Percentiles rank a stretch among this genome's conserved stretches.
Conservation (phyloP, 64 coral and sea anemone genomes). For the Stichodactyla helianthus region DNA sequence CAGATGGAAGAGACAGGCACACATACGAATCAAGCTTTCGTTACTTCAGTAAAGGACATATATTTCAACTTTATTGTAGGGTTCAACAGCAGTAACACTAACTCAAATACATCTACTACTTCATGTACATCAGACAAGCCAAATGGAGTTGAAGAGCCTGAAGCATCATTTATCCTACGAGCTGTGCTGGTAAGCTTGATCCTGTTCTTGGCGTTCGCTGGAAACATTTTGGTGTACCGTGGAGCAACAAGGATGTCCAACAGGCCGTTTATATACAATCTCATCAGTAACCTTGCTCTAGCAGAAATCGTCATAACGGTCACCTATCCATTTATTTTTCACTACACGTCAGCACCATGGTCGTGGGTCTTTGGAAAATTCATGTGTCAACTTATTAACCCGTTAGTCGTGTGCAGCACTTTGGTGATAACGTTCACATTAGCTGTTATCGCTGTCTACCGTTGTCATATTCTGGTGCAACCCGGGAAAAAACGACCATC, state of each 20-base stretch:
- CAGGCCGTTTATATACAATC: not conserved
- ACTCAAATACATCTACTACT: not conserved
- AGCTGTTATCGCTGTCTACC: not conserved
- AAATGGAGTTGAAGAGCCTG: not conserved
- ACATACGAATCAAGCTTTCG: too few relatives aligned
- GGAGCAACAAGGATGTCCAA: not conserved
- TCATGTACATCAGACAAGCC: not conserved
- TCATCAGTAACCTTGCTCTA: conserved; percentile 1
- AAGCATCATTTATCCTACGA: not conserved
- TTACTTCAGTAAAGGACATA: too few relatives aligned
- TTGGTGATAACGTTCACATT: not conserved
- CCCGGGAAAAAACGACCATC: not conserved
- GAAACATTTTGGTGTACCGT: not conserved
- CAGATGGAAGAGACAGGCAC: too few relatives aligned
- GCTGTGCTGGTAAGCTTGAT: not conserved
- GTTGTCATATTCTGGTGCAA: not conserved
- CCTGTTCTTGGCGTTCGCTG: not conserved
- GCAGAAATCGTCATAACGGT: not conserved
- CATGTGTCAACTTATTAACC: not conserved
- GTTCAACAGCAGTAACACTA: not conserved
- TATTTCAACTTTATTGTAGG: not conserved
- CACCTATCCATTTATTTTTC: not conserved
- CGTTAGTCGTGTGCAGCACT: not conserved
- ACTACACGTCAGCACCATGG: not conserved
- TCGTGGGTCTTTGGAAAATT: not conserved